Conservation (phyloP, 1,140 invertebrate species). For the Drosophila ananassae region DNA sequence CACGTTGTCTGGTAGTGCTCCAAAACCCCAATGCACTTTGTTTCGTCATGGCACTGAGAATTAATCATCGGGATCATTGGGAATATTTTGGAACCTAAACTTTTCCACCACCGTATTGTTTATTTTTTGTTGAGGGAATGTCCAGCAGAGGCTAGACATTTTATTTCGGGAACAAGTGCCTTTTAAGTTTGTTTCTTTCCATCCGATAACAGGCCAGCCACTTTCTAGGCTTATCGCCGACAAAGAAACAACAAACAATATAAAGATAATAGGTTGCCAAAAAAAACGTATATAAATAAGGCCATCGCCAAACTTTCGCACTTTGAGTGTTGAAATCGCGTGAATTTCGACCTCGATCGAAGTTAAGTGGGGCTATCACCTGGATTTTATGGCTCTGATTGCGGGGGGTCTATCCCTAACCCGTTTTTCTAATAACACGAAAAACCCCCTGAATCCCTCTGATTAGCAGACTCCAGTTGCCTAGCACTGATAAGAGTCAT, state of each 20-base stretch:
- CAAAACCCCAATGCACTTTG: constrained; percentile 5
- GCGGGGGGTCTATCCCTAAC: constrained; percentile 10
- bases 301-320: constrained; percentile 48
- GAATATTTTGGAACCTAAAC: constrained; percentile 46
- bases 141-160: constrained; percentile 22
- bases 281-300: constrained; percentile 1
- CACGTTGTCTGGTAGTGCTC: constrained; percentile 58
- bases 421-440: not conserved
- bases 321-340: constrained; percentile 28
- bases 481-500: constrained; percentile 34
- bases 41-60: constrained; percentile 6
- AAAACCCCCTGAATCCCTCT: not conserved
- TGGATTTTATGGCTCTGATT: constrained; percentile 11
- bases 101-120: constrained; percentile 52
- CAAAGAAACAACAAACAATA: constrained; percentile 1
- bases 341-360: constrained; percentile 22
- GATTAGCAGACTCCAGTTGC: constrained; percentile 20
- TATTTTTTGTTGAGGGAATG: constrained; percentile 6
- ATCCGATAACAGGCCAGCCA: constrained; percentile 28
- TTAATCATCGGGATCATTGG: constrained; percentile 20
- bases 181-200: constrained; percentile 3
- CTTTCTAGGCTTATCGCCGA: constrained; percentile 20
- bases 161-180: not conserved
- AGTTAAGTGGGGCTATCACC: constrained; percentile 1
- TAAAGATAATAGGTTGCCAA: not conserved